Conservation (phyloP, 1,140 invertebrate genomes). For the Periplaneta americana region DNA sequence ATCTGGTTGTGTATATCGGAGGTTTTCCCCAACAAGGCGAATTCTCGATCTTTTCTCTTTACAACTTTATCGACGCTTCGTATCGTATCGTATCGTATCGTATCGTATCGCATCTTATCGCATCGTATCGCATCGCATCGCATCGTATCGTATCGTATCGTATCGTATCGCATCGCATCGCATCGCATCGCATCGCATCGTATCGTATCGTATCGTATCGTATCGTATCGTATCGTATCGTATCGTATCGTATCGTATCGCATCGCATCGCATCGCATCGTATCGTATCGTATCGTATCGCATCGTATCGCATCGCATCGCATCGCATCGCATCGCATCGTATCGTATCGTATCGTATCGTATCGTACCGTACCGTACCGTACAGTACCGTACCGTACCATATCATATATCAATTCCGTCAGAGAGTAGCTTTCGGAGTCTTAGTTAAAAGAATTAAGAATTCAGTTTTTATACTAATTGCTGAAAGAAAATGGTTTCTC, state of each 20-base stretch:
- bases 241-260: conserved; percentile 20
- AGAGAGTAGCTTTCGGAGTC: no score
- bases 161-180: conserved; percentile 21
- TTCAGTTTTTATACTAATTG: no score
- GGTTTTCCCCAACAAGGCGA: no score
- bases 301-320: conserved; percentile 18
- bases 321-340: conserved; percentile 23
- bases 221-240: conserved; percentile 23
- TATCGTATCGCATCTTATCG: conserved; percentile 11
- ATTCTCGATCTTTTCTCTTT: no score
- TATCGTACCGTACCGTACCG: conserved; percentile 20
- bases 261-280: not conserved
- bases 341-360: conserved; percentile 9
- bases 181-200: conserved; percentile 20
- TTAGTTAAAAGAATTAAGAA: no score
- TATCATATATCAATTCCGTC: no score
- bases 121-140: conserved; percentile 20
- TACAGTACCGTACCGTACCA: conserved; percentile 21
- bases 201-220: conserved; percentile 21
- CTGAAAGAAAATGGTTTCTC: no score
- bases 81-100: not conserved
- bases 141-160: conserved; percentile 22
- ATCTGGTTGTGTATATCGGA: no score
- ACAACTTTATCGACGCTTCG: no score
- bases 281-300: not conserved